Percentiles rank a stretch among this genome's conserved stretches.
Conservation (phyloP, 1,140 invertebrate genomes). For the Idris sp. region DNA sequence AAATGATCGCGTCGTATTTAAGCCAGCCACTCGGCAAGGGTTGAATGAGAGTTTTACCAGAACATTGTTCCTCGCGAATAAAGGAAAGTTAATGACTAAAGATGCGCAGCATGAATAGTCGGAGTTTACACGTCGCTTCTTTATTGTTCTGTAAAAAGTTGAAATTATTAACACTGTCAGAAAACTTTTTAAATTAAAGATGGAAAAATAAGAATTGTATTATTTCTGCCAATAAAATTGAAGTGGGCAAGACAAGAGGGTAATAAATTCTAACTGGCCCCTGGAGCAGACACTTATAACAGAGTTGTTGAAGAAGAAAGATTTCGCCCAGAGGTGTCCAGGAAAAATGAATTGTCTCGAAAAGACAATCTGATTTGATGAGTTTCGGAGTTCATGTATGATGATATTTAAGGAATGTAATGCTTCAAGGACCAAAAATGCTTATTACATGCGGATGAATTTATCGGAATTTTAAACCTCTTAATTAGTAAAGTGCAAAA, state of each 20-base stretch:
- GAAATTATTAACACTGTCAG: slow-evolving; percentile 18
- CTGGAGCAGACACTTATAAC: slow-evolving; percentile 75
- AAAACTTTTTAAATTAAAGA: slow-evolving; percentile 60
- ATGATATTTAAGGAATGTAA: no score
- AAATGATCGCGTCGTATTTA: slow-evolving; percentile 57
- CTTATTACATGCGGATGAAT: no score
- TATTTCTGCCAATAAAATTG: slow-evolving; percentile 77
- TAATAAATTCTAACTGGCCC: slow-evolving; percentile 76
- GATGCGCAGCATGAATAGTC: no score
- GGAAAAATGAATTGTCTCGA: no score
- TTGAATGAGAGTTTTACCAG: slow-evolving; percentile 66
- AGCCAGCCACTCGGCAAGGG: slow-evolving; percentile 67
- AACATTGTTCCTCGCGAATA: slow-evolving; percentile 58
- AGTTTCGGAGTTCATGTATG: no score
- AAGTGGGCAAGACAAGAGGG: slow-evolving; percentile 65
- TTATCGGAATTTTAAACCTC: no score
- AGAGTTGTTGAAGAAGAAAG: slow-evolving; percentile 55
- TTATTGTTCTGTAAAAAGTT: no score
- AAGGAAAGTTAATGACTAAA: slow-evolving; percentile 60
- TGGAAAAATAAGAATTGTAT: slow-evolving; percentile 76
- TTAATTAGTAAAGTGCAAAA: no score
- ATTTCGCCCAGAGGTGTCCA: no score
- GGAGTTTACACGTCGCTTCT: no score
- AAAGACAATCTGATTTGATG: no score
- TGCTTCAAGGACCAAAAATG: no score